Base-by-base conservation (phyloP, 2,113 vertebrate species). In the Anarhynchus alexandrinus region DNA sequence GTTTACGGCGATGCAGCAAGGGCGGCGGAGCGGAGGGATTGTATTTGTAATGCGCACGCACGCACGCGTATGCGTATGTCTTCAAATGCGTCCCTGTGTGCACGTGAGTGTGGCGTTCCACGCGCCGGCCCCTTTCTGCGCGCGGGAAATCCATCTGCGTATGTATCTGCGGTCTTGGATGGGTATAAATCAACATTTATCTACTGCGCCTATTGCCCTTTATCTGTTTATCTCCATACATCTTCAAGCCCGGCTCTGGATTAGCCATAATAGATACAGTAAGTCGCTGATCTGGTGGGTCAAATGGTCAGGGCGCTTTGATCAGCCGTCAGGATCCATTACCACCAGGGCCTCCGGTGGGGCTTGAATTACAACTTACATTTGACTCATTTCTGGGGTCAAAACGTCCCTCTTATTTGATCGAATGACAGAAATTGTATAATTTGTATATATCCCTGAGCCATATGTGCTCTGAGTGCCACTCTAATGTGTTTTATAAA, bases 371-470 rank as follows among this genome's bases (percentile, higher is more conserved):
- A 98, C 98, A 98, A 98, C 98, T 98, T 97, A 95, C 97, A 96
- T 98, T 98, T 98, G 98, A 98, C 98, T 99, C 98, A 98, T 98
- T 98, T 98, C 86, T 88, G 97, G 94, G 98, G 98, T 98, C 98
- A 97, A 96, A 97, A 97, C 97, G 98, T 98, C 98, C 98, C 98
- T 91, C 97, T 98, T 98, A 98, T 98, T 99, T 99, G 98, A 99
- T 99, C 98, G 97, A 98, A 98, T 98, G 98, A 98, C 98, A 98
- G 98, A 98, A 99, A 99, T 98, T 98, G 98, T 97, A 98, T 98
- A 98, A 99, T 99, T 98, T 98, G 98, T 98, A 98, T 98, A 98
- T 99, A 99, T 99, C 98, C 98, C 98, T 97, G 96, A 98, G 98
- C 98, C 97, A 98, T 96, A 98, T 96, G 97, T 98, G 98, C 97